Conservation (phyloP, 2,113 vertebrate species). For the Colistium nudipinnis region DNA sequence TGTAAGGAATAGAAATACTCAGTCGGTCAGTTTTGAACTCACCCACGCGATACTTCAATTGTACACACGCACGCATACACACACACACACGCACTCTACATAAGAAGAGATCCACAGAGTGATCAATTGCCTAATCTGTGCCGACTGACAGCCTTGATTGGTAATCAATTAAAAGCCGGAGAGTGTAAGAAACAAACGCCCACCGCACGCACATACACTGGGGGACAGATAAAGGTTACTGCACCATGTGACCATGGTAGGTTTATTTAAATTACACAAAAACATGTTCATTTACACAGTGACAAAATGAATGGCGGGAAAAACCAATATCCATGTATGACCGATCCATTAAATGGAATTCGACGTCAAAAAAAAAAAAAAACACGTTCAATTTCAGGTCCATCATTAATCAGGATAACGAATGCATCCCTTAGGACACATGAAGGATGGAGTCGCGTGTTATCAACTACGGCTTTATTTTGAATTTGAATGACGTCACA, state of each 20-base stretch:
- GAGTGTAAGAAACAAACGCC: conserved; percentile 5
- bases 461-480: not conserved
- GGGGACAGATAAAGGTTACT: conserved; percentile 44
- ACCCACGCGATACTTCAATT: not conserved
- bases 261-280: not conserved
- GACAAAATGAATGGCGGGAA: no score
- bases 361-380: not conserved
- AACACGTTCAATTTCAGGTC: not conserved
- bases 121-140: conserved; percentile 62
- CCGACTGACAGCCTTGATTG: conserved; percentile 53
- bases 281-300: no score
- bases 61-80: not conserved
- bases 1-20: not conserved
- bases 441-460: not conserved
- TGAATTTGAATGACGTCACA: not conserved
- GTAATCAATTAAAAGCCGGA: conserved; percentile 48
- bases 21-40: not conserved
- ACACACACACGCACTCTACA: conserved; percentile 4
- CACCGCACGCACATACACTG: not conserved
- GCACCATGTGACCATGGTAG: not conserved
- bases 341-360: not conserved
- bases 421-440: not conserved
- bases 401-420: not conserved
- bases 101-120: conserved; percentile 25
- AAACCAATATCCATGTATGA: no score